Base-by-base conservation (phyloP, 2,888 invertebrate genomes). In the Lithodes maja region DNA sequence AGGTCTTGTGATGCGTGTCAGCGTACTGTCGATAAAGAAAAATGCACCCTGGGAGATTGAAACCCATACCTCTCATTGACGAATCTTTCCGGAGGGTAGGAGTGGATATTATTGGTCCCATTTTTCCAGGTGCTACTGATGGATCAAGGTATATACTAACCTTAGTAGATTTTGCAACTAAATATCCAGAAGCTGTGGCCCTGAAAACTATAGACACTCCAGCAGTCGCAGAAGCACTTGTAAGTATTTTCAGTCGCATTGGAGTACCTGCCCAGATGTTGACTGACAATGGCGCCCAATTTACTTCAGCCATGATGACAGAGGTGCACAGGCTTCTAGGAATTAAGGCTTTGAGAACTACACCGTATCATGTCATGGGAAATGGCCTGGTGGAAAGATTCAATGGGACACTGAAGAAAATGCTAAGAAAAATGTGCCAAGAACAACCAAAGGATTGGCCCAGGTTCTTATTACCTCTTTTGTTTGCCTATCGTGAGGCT, bases 51-150 rank as follows among this genome's bases (percentile, higher is more conserved):
- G 33, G 33, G 33, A 33, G 33, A 33, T 33, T 33, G 33, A 33
- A 33, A 33, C 33, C 33, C 33, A 33, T 33, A 33, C 33, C 33
- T 33, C 33, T 33, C 33, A 33, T 33, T 33, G 33, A 33, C 33
- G 33, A 33, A 33, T 33, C 33, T 33, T 33, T 33, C 33, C 33
- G 33, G 33, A 49, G 86, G 49, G 82, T 86, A 5, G 81, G 74
- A 53, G 81, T 86, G 12, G 86, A 86, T 55, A 12, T 82, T 3
- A 71, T 81, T 55, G 86, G 81, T 0, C 86, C 82, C n/a, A 33
- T 86, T 49, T 49, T 69, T 33, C 33, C 33, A 33, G 33, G 33
- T 33, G 33, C 33, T 33, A 33, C 33, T 33, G 33, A 33, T 33
- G 33, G 33, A 33, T 33, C 33, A 33, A 33, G 33, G 33, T 33